These are phyloP conservation scores for Ammodytes dubius DNA, from an alignment of 2,113 vertebrate species.

Conservation along the genomic window DNA sequence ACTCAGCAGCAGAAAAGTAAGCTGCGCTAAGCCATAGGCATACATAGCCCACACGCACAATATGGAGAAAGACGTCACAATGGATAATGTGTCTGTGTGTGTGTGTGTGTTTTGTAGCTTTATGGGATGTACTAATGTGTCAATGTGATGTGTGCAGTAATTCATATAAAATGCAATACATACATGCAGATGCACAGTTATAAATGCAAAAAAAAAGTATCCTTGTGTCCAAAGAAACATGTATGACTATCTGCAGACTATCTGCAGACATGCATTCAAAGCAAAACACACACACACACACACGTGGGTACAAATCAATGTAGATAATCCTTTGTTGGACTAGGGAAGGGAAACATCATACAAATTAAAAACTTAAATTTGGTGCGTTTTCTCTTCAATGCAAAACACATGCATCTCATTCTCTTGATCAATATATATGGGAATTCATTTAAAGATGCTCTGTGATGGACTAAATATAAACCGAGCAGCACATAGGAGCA, in stretches of 20 bases:
- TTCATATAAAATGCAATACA: not conserved
- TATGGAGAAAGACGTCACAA: not conserved
- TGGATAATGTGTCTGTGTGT: not conserved
- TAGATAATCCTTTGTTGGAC: not conserved
- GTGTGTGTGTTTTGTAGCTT: not conserved
- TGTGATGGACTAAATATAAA: slow-evolving; percentile 31
- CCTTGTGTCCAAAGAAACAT: not conserved
- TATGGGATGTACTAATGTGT: not conserved
- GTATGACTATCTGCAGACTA: not conserved
- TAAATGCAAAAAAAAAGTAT: not conserved
- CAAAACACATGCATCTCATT: slow-evolving; percentile 17
- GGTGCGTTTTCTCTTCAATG: not conserved
- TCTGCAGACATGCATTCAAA: no score
- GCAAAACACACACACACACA: not conserved
- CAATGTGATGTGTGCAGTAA: not conserved
- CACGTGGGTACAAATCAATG: slow-evolving; percentile 27
- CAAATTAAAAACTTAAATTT: not conserved
- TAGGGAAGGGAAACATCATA: not conserved
- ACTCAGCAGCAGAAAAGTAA: slow-evolving; percentile 37
- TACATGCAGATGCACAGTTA: not conserved
- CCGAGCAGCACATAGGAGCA: slow-evolving; percentile 22
- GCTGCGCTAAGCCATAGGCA: slow-evolving; percentile 35
- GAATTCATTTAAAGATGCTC: slow-evolving; percentile 27
- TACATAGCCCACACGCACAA: slow-evolving; percentile 51
- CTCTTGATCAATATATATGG: not conserved